Evolutionary conservation across 2,888 invertebrate species (phyloP), one percentile per base, ranked within the genome.

Genomic region (Chelonus formosanus): DNA sequence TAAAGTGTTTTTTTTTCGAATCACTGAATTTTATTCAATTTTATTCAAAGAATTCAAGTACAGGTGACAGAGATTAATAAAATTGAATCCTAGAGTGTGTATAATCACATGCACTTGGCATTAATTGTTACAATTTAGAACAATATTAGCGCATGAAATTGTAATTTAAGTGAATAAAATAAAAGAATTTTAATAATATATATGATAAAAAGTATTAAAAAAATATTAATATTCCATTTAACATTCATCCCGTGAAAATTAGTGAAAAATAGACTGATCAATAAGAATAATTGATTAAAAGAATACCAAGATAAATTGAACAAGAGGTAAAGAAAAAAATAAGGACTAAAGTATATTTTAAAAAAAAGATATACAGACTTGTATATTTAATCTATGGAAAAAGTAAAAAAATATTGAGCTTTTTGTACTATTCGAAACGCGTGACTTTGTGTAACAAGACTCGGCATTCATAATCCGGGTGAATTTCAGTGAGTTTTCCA

Each of bases 71-170:
- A 77, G 69, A 20, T 20, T 20, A 20, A 76, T 70, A 77, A 73
- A 76, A 66, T 77, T 79, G 79, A 82, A 82, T 83, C 79, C 82
- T 82, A 83, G 81, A 81, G 81, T 81, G 82, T 81, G 76, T 79
- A 74, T 73, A 73, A 55, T 79, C 73, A 73, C 81, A 81, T 79
- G 80, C 83, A 82, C 75, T 75, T 75, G 76, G 75, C 74, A 74
- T 52, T 67, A 70, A 66, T 67, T 67, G 55, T 56, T 68, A 70
- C 61, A 65, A 61, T 59, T 67, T 63, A n/a, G n/a, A n/a, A n/a
- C n/a, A n/a, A n/a, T n/a, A n/a, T n/a, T n/a, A 64, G 8, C 2
- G 7, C 43, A 63, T 8, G 7, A 40, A 10, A 36, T 40, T 4
- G 10, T 5, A 55, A 45, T 47, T 35, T 6, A 34, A 54, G 8